phyloP scores from a whole-genome alignment of 2,797 vertebrate genomes.

The Sebastes dallii region DNA sequence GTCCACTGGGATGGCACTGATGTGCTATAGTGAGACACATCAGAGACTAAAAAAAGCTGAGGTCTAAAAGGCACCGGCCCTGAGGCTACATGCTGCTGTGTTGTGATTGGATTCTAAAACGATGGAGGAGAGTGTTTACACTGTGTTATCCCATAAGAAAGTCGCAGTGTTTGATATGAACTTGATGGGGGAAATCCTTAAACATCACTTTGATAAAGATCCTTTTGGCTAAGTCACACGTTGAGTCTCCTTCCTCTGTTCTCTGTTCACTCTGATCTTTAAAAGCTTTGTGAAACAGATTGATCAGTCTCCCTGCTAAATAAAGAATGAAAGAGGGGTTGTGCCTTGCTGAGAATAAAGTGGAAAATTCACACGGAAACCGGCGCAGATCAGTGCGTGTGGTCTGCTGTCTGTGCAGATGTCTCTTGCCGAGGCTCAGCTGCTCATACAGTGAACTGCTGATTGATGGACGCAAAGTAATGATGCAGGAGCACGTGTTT shows the following conservation, averaged over 20 bases:
- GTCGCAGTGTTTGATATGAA: constrained; percentile 7
- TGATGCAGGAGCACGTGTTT: constrained; percentile 41
- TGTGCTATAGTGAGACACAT: constrained; percentile 33
- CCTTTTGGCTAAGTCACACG: not conserved
- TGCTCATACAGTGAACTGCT: constrained; percentile 35
- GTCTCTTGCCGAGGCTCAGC: constrained; percentile 25
- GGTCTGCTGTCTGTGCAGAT: not conserved
- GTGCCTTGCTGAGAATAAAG: constrained; percentile 4
- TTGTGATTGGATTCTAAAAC: constrained; percentile 17
- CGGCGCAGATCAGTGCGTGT: constrained; percentile 1
- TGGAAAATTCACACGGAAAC: constrained; percentile 20
- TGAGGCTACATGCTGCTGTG: constrained; percentile 7
- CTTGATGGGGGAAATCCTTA: constrained; percentile 3
- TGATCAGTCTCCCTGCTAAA: not conserved
- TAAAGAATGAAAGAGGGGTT: not conserved
- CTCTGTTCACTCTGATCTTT: not conserved
- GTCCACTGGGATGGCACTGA: constrained; percentile 69
- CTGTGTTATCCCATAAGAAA: not conserved
- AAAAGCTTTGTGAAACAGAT: not conserved
- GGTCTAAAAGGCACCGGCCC: constrained; percentile 44
- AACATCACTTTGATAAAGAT: constrained; percentile 6
- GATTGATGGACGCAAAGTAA: constrained; percentile 35
- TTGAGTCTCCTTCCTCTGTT: not conserved
- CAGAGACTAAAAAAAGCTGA: constrained; percentile 18
- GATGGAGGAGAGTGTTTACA: not conserved